Percentiles rank a stretch among this genome's conserved stretches.
phyloP scores from a whole-genome alignment of 2,797 vertebrate species.

The Florisuga fusca region DNA sequence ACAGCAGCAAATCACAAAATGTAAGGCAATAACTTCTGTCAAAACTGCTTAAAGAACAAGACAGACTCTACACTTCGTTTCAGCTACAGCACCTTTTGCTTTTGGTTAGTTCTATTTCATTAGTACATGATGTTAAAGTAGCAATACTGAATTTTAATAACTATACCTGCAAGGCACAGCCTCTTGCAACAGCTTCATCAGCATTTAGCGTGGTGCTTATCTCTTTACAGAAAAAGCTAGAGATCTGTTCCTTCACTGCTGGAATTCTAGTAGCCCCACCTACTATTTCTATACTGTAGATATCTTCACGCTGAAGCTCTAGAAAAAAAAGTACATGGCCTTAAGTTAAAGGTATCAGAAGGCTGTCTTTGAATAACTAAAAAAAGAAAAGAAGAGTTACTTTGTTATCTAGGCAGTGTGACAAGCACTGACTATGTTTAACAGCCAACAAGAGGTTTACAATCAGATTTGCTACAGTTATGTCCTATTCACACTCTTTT shows the following conservation, averaged over 20 bases:
- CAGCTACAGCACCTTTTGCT: neutral
- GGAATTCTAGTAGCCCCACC: slow-evolving; percentile 85
- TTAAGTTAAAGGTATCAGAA: neutral
- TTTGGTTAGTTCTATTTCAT: neutral
- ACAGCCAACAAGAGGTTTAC: neutral
- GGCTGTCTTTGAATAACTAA: neutral
- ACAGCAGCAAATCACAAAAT: neutral
- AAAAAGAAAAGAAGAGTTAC: neutral
- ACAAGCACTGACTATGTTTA: neutral
- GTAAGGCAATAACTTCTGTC: neutral
- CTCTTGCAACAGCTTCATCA: slow-evolving; percentile 85
- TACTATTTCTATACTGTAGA: slow-evolving; percentile 84
- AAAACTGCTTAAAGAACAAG: neutral
- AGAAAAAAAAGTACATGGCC: slow-evolving; percentile 51
- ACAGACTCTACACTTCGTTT: neutral
- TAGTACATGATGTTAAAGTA: neutral
- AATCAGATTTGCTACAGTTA: neutral
- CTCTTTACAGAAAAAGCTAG: slow-evolving; percentile 83
- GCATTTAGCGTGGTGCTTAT: slow-evolving; percentile 85
- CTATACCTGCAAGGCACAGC: slow-evolving; percentile 84
- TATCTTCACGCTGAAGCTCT: slow-evolving; percentile 83
- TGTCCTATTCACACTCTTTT: neutral
- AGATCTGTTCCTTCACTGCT: slow-evolving; percentile 82
- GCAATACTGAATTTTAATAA: neutral
- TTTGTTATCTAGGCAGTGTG: neutral